These are phyloP conservation scores for Lacerta bilineata DNA, from an alignment of 2,797 vertebrate species.

Conservation along the genomic window DNA sequence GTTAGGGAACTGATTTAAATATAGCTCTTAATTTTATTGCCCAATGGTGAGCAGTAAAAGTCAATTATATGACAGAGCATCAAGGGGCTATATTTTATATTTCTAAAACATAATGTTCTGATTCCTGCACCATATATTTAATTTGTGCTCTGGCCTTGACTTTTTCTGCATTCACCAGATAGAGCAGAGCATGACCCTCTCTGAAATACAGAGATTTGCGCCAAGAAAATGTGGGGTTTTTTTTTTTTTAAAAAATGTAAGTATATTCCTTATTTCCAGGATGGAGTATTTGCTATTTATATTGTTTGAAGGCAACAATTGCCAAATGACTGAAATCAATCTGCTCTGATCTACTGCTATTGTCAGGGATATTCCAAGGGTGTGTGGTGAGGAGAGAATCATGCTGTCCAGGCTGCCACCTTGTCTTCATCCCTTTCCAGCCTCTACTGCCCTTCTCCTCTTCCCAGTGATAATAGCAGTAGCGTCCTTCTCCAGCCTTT, in stretches of 20 bases:
- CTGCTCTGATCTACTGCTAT: not conserved
- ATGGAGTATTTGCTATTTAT: slow-evolving; percentile 35
- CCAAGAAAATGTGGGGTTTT: not conserved
- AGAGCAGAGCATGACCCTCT: slow-evolving; percentile 34
- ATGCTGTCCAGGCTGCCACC: too few relatives aligned
- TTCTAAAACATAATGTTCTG: slow-evolving; percentile 45
- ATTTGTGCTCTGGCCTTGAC: slow-evolving; percentile 37
- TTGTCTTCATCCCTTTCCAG: too few relatives aligned
- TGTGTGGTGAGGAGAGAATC: too few relatives aligned
- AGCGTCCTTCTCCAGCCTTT: too few relatives aligned
- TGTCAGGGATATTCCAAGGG: too few relatives aligned
- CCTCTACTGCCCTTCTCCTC: too few relatives aligned
- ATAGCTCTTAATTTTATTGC: slow-evolving; percentile 56
- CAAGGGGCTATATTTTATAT: slow-evolving; percentile 51
- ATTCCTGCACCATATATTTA: slow-evolving; percentile 42
- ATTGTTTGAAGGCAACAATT: slow-evolving; percentile 40
- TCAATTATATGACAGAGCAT: slow-evolving; percentile 45
- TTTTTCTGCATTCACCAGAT: slow-evolving; percentile 49
- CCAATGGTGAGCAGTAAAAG: slow-evolving; percentile 47
- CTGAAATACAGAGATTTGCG: slow-evolving; percentile 3
- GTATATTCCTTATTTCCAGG: slow-evolving; percentile 6
- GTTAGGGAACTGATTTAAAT: slow-evolving; percentile 52
- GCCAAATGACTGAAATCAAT: not conserved
- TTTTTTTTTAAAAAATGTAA: slow-evolving; percentile 11
- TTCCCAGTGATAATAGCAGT: too few relatives aligned